Conservation (phyloP, 2,113 vertebrate species). For the Antechinus stuartii region DNA sequence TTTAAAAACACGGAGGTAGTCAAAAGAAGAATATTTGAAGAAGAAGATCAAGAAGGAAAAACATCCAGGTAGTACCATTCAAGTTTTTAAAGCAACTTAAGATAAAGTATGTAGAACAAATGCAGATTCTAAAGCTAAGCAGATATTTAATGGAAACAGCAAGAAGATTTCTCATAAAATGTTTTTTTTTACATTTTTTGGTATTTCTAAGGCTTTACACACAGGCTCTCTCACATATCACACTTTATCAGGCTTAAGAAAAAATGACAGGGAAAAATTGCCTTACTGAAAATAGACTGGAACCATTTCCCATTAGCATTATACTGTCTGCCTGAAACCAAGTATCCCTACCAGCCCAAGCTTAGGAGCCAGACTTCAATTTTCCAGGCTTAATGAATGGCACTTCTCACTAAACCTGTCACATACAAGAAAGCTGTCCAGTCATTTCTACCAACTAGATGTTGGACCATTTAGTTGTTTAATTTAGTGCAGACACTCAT, state of each 20-base stretch:
- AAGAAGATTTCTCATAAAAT: not conserved
- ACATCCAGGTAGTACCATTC: not conserved
- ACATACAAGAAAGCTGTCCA: not conserved
- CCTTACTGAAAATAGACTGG: constrained; percentile 11
- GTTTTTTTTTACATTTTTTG: not conserved
- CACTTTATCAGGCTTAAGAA: not conserved
- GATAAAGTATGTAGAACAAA: not conserved
- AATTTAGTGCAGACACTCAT: not conserved
- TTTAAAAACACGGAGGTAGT: not conserved
- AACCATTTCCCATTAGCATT: constrained; percentile 27
- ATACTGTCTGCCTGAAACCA: constrained; percentile 40
- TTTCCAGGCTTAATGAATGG: constrained; percentile 4
- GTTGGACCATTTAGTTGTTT: not conserved
- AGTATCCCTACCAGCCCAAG: constrained; percentile 6
- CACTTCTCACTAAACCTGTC: not conserved
- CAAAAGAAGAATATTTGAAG: not conserved
- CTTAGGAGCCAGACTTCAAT: not conserved
- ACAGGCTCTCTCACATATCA: not conserved
- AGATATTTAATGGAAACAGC: not conserved
- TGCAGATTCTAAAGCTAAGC: not conserved
- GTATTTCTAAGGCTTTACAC: not conserved
- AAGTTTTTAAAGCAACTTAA: not conserved
- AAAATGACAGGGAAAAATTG: constrained; percentile 16
- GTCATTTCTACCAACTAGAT: not conserved
- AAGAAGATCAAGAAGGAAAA: not conserved